Evolutionary conservation across 2,797 vertebrate genomes (phyloP).

Genomic region (Hydrophis major): DNA sequence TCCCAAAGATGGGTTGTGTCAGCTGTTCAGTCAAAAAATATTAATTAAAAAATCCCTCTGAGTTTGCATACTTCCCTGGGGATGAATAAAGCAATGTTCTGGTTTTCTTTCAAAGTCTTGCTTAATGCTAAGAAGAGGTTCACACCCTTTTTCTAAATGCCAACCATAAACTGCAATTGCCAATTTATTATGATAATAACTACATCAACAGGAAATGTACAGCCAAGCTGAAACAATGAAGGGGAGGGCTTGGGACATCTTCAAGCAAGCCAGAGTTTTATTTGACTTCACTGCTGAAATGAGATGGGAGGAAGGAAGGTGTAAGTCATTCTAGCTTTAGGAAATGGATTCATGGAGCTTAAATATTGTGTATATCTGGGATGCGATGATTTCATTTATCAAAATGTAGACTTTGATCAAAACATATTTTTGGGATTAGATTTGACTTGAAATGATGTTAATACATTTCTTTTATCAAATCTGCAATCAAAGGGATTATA

Average conservation of each 20-base stretch:
- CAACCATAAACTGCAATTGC: neutral
- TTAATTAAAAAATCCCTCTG: neutral
- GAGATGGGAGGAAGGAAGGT: neutral
- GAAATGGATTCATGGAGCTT: neutral
- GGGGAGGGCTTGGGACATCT: neutral
- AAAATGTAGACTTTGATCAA: neutral
- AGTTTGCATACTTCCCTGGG: neutral
- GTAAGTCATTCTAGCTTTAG: neutral
- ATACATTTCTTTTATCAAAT: neutral
- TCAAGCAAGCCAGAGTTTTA: neutral
- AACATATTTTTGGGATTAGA: neutral
- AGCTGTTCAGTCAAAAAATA: neutral
- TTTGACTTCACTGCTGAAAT: neutral
- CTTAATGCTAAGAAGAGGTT: neutral
- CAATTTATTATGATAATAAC: neutral
- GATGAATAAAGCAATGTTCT: neutral
- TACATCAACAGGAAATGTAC: neutral
- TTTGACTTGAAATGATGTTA: neutral
- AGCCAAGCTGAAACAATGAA: neutral
- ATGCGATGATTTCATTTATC: neutral
- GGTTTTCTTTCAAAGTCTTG: neutral
- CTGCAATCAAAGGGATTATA: neutral
- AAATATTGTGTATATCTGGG: neutral
- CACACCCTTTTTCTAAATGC: neutral
- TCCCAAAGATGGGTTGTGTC: neutral